Percentiles rank a stretch among this genome's conserved stretches.
These are phyloP conservation scores for Verasper variegatus DNA, from an alignment of 2,113 vertebrate genomes.

Conservation along the genomic window DNA sequence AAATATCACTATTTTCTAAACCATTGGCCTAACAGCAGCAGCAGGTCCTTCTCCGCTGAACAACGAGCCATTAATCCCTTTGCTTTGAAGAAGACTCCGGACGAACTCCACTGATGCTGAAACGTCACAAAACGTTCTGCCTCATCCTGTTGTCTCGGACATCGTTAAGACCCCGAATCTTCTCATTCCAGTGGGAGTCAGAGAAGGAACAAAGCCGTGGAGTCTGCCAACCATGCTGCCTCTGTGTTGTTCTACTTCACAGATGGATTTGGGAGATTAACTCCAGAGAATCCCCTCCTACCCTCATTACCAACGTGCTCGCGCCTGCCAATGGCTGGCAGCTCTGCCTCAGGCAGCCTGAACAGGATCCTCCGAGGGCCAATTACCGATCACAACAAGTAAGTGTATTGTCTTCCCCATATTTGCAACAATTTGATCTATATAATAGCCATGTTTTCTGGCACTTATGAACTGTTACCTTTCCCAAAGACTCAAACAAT, in stretches of 20 bases:
- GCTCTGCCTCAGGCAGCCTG: background rate
- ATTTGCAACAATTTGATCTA: background rate
- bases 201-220: constrained; percentile 54
- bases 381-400: constrained; percentile 18
- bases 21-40: background rate
- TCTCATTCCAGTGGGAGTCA: constrained; percentile 25
- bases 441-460: background rate
- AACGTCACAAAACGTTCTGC: background rate
- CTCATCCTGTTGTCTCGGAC: background rate
- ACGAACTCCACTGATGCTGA: constrained; percentile 8
- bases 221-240: constrained; percentile 38
- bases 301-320: constrained; percentile 63
- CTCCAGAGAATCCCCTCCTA: constrained; percentile 74
- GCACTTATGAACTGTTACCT: background rate
- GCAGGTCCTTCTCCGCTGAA: constrained; percentile 11
- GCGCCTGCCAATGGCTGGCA: constrained; percentile 23
- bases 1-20: constrained; percentile 1
- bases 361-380: constrained; percentile 31
- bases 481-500: background rate
- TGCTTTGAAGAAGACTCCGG: background rate
- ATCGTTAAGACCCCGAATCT: constrained; percentile 9
- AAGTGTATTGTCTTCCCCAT: background rate
- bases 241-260: constrained; percentile 68
- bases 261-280: constrained; percentile 81
- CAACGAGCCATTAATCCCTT: background rate